Conservation (phyloP, 2,113 vertebrate genomes). For the Campylomormyrus numenius region DNA sequence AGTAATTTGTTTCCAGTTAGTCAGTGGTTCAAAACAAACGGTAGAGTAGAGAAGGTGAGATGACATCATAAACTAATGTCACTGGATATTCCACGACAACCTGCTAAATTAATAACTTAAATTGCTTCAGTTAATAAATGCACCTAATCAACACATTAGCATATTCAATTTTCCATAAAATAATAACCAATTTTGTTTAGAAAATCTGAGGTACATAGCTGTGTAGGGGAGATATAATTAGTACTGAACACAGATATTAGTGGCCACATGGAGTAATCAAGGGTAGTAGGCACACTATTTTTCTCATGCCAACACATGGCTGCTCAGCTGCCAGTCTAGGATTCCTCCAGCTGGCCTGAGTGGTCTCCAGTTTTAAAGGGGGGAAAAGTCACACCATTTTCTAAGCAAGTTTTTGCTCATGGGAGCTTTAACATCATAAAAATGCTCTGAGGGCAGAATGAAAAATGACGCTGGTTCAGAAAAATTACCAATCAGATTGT, state of each 20-base stretch:
- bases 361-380: slow-evolving; percentile 24
- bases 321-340: slow-evolving; percentile 33
- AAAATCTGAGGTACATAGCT: background rate
- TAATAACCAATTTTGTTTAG: background rate
- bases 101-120: background rate
- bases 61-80: background rate
- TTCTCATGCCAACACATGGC: slow-evolving; percentile 19
- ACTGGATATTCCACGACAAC: background rate
- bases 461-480: no score
- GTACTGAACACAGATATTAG: slow-evolving; percentile 20
- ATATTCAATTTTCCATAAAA: background rate
- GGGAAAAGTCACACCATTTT: background rate
- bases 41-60: background rate
- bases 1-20: background rate
- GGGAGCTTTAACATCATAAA: no score
- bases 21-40: background rate
- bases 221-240: slow-evolving; percentile 9
- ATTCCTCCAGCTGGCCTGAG: slow-evolving; percentile 21
- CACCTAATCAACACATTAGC: background rate
- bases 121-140: background rate
- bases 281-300: slow-evolving; percentile 17
- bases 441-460: no score
- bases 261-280: slow-evolving; percentile 31
- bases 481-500: no score
- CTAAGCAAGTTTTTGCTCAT: background rate